Evolutionary conservation across 2,797 vertebrate species (phyloP).

Genomic region (Myiotriccus ornatus): DNA sequence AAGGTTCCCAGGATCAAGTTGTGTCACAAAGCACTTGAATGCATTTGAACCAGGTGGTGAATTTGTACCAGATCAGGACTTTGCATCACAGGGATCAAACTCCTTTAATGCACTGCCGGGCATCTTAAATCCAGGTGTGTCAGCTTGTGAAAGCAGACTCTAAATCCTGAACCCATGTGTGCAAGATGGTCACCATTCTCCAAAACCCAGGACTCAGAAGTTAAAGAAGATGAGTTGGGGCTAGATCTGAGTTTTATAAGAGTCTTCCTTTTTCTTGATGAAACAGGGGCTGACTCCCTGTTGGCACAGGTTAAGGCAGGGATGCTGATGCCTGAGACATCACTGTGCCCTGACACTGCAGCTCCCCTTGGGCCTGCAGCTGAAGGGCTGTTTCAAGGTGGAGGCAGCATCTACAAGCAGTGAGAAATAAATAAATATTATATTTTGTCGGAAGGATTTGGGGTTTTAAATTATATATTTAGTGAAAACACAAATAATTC

Average conservation of each 20-base stretch:
- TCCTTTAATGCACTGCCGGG: not conserved
- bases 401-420: not conserved
- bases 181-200: not conserved
- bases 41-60: not conserved
- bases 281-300: not conserved
- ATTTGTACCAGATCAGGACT: not conserved
- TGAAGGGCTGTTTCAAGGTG: not conserved
- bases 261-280: not conserved
- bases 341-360: not conserved
- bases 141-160: not conserved
- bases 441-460: constrained; percentile 5
- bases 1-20: not conserved
- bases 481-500: constrained; percentile 69
- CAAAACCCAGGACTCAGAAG: not conserved
- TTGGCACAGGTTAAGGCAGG: not conserved
- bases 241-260: not conserved
- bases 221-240: not conserved
- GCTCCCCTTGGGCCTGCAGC: not conserved
- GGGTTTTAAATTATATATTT: constrained; percentile 64
- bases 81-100: not conserved
- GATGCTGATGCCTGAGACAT: not conserved
- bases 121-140: not conserved
- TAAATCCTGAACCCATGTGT: not conserved
- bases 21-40: not conserved
- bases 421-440: not conserved